These are phyloP conservation scores for Drosophila pseudoananassae DNA, from an alignment of 1,140 invertebrate species.

Conservation along the genomic window DNA sequence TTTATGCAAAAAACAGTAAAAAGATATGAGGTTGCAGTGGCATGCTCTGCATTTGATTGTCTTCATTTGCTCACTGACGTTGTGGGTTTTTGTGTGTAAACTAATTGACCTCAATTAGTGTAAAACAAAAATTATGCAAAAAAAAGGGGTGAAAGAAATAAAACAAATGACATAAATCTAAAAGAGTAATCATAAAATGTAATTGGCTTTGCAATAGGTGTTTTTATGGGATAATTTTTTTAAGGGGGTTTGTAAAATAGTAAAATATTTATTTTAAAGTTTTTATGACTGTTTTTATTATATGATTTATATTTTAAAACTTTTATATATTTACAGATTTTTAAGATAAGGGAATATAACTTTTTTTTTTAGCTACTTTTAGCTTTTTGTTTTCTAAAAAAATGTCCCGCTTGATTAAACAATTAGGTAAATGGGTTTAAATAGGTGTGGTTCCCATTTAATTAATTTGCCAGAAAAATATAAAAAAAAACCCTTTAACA, in stretches of 20 bases:
- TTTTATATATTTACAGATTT: too few relatives aligned
- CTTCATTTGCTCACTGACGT: constrained; percentile 34
- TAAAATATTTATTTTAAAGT: too few relatives aligned
- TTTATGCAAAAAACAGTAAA: constrained; percentile 51
- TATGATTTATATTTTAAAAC: too few relatives aligned
- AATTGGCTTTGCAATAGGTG: too few relatives aligned
- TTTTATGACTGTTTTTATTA: too few relatives aligned
- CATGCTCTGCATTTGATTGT: constrained; percentile 68
- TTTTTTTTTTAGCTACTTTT: too few relatives aligned
- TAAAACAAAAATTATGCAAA: constrained; percentile 25
- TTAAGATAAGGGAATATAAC: too few relatives aligned
- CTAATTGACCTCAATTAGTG: constrained; percentile 80
- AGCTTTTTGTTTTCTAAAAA: too few relatives aligned
- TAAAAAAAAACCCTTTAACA: neutral
- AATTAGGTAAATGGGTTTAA: neutral
- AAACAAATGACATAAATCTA: constrained; percentile 8
- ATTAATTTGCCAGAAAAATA: constrained; percentile 44
- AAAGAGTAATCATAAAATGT: constrained; percentile 1
- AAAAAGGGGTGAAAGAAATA: constrained; percentile 4
- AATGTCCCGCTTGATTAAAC: neutral
- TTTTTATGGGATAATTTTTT: too few relatives aligned
- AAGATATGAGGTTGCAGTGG: constrained; percentile 15
- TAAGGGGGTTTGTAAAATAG: too few relatives aligned
- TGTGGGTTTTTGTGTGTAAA: constrained; percentile 46
- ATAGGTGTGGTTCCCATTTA: constrained; percentile 36